Base-by-base conservation (phyloP, 2,888 invertebrate species). In the Dasypolia templi region DNA sequence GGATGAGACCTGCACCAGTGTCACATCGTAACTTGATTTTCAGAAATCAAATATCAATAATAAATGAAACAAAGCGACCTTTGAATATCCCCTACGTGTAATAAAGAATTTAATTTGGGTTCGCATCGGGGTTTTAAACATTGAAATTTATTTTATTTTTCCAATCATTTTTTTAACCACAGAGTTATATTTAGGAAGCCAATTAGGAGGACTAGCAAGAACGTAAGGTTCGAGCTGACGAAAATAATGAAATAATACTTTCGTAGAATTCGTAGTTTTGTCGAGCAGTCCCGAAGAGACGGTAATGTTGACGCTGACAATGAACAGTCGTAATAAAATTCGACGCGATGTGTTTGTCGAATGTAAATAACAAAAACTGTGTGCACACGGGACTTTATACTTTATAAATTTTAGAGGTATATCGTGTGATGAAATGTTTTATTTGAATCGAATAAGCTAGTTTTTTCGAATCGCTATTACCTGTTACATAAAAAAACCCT, bases 31-130 rank as follows among this genome's bases (percentile, higher is more conserved):
- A 79, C 76, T 82, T 69, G 58, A 63, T 84, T 75, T 70, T 49
- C 69, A 72, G 69, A 80, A 84, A 74, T 77, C 65, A 80, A 77
- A 80, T 82, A 82, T 74, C 77, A 83, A 75, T 70, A 81, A 68
- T 73, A 77, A 85, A 73, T 77, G 5, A 69, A 81, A 73, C 53
- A 79, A 82, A 64, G 51, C 14, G n/a, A 67, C 35, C 44, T 53
- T 61, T 64, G 35, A 63, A 58, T 35, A 3, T 5, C 42, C 32
- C 55, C 61, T 39, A 66, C 22, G 29, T 66, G 44, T 39, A 35
- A 66, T 55, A 65, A 42, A 14, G 55, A 77, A 62, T 29, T 61
- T 29, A 55, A 77, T 65, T 72, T 65, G 29, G 46, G 42, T 70
- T 56, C 14, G 49, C 51, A 39, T 61, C 19, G 71, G n/a, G 19